Percentiles rank a stretch among this genome's conserved stretches.
Evolutionary conservation across 2,888 invertebrate genomes (phyloP).

Genomic region (Hypena proboscidalis): DNA sequence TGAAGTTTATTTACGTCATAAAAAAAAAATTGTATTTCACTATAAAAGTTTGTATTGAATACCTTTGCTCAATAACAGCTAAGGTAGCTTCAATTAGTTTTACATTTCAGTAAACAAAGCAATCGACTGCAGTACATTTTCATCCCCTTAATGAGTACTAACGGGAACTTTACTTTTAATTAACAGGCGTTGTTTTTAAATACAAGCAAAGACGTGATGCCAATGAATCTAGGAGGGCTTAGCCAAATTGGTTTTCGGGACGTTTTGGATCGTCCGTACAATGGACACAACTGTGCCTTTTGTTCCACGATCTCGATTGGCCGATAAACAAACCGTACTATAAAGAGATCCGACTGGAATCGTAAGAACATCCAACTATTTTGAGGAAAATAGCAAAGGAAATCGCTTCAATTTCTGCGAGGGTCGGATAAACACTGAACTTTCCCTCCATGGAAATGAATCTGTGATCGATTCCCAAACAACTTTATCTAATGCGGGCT

Average conservation of each 20-base stretch:
- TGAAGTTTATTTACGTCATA: background rate
- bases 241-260: constrained; percentile 56
- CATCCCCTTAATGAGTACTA: constrained; percentile 32
- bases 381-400: constrained; percentile 56
- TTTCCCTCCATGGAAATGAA: constrained; percentile 50
- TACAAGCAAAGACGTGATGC: constrained; percentile 31
- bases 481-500: constrained; percentile 31
- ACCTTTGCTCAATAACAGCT: background rate
- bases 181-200: constrained; percentile 37
- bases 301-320: constrained; percentile 57
- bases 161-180: constrained; percentile 35
- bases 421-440: constrained; percentile 45
- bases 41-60: no score
- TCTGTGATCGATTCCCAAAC: constrained; percentile 44
- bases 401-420: constrained; percentile 47
- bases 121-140: constrained; percentile 14
- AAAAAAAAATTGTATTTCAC: no score
- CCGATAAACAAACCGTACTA: constrained; percentile 63
- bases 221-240: constrained; percentile 38
- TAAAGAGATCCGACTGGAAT: constrained; percentile 57
- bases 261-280: constrained; percentile 54
- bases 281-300: constrained; percentile 55
- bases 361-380: constrained; percentile 50
- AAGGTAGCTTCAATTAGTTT: background rate
- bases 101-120: background rate